These are phyloP conservation scores for Leucoraja erinaceus DNA, from an alignment of 2,113 vertebrate species.

Conservation along the genomic window DNA sequence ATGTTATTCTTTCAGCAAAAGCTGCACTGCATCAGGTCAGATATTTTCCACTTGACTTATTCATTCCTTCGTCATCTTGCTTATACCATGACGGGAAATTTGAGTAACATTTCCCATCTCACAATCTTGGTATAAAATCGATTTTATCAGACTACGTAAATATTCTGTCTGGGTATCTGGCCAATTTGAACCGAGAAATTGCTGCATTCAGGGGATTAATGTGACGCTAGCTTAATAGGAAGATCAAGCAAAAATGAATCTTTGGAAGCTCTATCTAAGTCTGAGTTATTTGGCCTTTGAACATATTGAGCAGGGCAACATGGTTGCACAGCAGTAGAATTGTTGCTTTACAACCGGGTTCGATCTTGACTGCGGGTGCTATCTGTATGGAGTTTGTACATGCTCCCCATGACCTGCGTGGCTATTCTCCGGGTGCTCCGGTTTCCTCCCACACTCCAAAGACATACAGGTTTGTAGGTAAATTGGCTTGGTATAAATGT, in stretches of 20 bases:
- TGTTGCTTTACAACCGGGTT: no score
- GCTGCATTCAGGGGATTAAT: neutral
- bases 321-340: no score
- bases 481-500: no score
- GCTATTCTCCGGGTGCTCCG: no score
- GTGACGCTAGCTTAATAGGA: neutral
- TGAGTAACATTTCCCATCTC: neutral
- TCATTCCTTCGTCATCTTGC: slow-evolving; percentile 7
- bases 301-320: neutral
- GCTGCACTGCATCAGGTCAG: neutral
- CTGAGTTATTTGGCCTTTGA: neutral
- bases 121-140: neutral
- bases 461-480: no score
- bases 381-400: no score
- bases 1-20: neutral
- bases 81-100: neutral
- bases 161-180: neutral
- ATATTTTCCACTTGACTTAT: neutral
- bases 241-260: neutral
- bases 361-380: no score
- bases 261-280: neutral
- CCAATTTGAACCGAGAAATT: neutral
- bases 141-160: neutral
- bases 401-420: no score
- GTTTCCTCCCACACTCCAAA: no score